Percentiles rank a stretch among this genome's conserved stretches.
Evolutionary conservation across 1,140 invertebrate genomes (phyloP).

Genomic region (Platyura marginata): DNA sequence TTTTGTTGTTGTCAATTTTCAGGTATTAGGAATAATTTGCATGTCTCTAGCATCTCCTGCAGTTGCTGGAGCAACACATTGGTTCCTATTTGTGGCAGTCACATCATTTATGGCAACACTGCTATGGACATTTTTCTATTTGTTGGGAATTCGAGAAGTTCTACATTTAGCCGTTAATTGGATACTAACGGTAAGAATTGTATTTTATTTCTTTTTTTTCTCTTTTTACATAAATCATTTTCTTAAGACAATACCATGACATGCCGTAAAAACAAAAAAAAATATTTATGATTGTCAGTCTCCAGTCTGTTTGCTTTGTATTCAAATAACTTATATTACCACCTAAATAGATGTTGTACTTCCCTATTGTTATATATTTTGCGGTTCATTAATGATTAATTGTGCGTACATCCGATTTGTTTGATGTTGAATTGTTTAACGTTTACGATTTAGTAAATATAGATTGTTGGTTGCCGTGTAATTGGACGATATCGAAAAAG

Average conservation of each 20-base stretch:
- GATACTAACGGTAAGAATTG: slow-evolving; percentile 54
- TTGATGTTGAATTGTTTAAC: too few species aligned
- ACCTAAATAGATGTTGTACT: too few species aligned
- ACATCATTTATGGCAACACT: slow-evolving; percentile 61
- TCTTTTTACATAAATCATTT: not conserved
- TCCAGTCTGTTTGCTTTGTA: not conserved
- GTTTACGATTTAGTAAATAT: too few species aligned
- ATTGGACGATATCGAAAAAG: too few species aligned
- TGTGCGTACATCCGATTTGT: too few species aligned
- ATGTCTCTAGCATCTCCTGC: slow-evolving; percentile 55
- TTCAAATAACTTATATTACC: not conserved
- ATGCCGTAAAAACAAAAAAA: not conserved
- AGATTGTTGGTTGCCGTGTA: too few species aligned
- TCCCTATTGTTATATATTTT: too few species aligned
- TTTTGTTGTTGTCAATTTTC: too few species aligned
- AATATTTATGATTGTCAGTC: not conserved
- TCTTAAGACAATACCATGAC: not conserved
- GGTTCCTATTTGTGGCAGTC: slow-evolving; percentile 69
- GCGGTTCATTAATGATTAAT: too few species aligned
- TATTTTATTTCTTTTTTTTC: not conserved
- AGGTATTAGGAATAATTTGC: slow-evolving; percentile 67
- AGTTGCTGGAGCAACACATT: slow-evolving; percentile 38
- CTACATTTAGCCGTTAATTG: slow-evolving; percentile 64
- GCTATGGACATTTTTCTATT: slow-evolving; percentile 62
- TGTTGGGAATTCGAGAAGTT: slow-evolving; percentile 58